Conservation (phyloP, 2,888 invertebrate species). For the Pseudococcus longispinus region DNA sequence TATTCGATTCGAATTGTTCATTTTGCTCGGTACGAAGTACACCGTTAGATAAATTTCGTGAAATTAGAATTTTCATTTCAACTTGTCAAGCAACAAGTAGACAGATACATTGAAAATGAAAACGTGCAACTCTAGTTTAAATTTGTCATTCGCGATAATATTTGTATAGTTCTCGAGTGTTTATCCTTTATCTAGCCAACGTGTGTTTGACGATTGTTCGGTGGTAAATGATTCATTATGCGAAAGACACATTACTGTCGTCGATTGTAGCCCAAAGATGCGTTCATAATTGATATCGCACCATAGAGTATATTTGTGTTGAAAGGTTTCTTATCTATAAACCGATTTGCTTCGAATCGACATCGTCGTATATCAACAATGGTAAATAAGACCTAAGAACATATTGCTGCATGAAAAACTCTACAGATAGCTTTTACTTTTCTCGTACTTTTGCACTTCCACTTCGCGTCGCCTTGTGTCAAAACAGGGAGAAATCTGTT, state of each 20-base stretch:
- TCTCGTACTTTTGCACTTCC: not conserved
- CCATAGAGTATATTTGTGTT: not conserved
- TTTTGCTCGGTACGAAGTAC: not conserved
- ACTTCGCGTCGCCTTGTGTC: not conserved
- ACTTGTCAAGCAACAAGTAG: not conserved
- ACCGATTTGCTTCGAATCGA: no score
- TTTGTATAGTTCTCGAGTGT: not conserved
- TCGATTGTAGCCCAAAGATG: not conserved
- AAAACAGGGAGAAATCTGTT: not conserved
- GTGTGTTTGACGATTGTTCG: not conserved
- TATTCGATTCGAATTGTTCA: not conserved
- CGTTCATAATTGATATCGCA: not conserved
- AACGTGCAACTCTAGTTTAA: not conserved
- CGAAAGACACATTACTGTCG: not conserved
- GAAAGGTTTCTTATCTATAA: not conserved
- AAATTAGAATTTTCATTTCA: not conserved
- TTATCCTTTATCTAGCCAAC: not conserved
- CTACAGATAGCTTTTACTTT: not conserved
- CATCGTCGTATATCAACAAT: not conserved
- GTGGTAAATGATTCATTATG: not conserved
- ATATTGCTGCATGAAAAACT: not conserved
- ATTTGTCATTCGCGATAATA: not conserved
- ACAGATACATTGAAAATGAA: not conserved
- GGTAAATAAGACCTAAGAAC: not conserved
- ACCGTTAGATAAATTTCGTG: not conserved